These are phyloP conservation scores for Neoaliturus tenellus DNA, from an alignment of 2,888 invertebrate species.

Conservation along the genomic window DNA sequence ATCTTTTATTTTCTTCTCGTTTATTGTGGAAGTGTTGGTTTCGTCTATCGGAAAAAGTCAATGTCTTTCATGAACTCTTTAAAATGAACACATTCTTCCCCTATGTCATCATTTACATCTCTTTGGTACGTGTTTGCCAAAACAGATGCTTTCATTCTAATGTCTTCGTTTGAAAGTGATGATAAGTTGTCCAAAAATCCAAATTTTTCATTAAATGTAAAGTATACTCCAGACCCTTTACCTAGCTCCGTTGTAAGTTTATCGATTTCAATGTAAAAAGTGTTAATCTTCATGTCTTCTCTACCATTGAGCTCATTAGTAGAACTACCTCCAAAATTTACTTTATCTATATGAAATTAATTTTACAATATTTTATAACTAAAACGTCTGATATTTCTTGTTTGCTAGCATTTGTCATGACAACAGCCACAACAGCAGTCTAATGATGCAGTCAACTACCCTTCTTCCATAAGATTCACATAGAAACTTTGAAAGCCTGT, in stretches of 20 bases:
- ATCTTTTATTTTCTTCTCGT: neutral
- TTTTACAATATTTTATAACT: no score
- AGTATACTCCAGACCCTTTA: slow-evolving; percentile 32
- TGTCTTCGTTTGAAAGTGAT: slow-evolving; percentile 31
- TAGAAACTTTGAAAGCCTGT: no score
- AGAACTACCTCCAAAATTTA: neutral
- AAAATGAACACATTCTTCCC: slow-evolving; percentile 5
- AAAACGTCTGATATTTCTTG: no score
- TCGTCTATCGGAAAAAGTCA: neutral
- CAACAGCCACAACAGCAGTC: no score
- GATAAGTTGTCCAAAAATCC: slow-evolving; percentile 25
- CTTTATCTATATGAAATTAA: no score
- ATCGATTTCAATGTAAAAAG: slow-evolving; percentile 33
- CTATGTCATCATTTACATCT: slow-evolving; percentile 9
- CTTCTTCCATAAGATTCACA: no score
- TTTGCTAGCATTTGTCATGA: no score
- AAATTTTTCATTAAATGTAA: slow-evolving; percentile 31
- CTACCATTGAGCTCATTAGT: neutral
- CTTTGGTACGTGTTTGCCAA: slow-evolving; percentile 29
- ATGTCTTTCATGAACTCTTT: slow-evolving; percentile 35
- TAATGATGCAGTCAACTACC: no score
- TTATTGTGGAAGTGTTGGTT: neutral
- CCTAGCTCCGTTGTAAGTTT: neutral
- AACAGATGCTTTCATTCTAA: slow-evolving; percentile 17
- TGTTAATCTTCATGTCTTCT: slow-evolving; percentile 34